These are phyloP conservation scores for Nettapus auritus DNA, from an alignment of 2,113 vertebrate species.

Conservation along the genomic window DNA sequence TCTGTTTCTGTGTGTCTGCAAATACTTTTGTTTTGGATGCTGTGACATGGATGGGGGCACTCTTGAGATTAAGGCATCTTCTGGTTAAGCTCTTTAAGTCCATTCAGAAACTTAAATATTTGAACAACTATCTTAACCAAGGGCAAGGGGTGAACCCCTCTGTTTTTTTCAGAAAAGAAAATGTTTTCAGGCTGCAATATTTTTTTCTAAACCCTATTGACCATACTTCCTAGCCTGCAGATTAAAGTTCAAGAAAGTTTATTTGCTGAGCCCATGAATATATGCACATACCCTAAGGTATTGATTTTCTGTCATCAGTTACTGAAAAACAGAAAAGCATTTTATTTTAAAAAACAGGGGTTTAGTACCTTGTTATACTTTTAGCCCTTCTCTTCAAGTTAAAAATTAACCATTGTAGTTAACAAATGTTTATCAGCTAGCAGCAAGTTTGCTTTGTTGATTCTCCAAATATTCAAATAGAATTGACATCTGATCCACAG, in stretches of 20 bases:
- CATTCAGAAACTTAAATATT: slow-evolving; percentile 61
- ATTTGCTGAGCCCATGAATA: slow-evolving; percentile 20
- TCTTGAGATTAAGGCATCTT: not conserved
- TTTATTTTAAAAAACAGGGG: not conserved
- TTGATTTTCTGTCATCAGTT: slow-evolving; percentile 9
- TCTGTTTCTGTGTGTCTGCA: not conserved
- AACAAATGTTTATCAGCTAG: slow-evolving; percentile 38
- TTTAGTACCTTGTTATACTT: slow-evolving; percentile 19
- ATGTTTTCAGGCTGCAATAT: slow-evolving; percentile 23
- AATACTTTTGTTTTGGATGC: not conserved
- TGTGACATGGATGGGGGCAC: not conserved
- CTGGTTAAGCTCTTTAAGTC: slow-evolving; percentile 8
- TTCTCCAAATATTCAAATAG: slow-evolving; percentile 52
- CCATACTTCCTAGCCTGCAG: not conserved
- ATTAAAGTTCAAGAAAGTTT: slow-evolving; percentile 40
- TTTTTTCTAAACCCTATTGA: slow-evolving; percentile 12
- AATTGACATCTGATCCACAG: slow-evolving; percentile 30
- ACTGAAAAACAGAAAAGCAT: not conserved
- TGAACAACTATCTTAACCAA: slow-evolving; percentile 50
- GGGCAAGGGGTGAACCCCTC: slow-evolving; percentile 22
- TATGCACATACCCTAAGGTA: not conserved
- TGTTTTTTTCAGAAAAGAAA: slow-evolving; percentile 50
- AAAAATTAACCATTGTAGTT: slow-evolving; percentile 45
- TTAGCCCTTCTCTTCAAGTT: not conserved
- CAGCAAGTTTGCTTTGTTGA: slow-evolving; percentile 51